Evolutionary conservation across 2,113 vertebrate species (phyloP), one percentile per base, ranked within the genome.

Genomic region (Cairina moschata): DNA sequence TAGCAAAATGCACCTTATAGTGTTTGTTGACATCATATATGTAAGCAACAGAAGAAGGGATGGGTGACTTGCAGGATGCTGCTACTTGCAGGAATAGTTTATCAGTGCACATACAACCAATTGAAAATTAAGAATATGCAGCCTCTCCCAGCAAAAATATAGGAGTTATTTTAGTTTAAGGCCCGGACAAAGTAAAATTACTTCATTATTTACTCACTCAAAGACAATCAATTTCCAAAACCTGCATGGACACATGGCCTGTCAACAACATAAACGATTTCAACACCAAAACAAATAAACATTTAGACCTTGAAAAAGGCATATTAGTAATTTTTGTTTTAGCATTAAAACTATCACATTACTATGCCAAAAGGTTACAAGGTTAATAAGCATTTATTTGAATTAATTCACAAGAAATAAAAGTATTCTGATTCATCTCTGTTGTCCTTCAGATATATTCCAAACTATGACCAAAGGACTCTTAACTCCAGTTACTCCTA

Each of bases 151-250:
- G 62, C 8, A 46, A 91, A 89, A 86, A 86, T 84, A 92, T 88
- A 62, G 83, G 76, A 96, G 42, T 48, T 88, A 62, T 94, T 96
- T 97, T 96, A 97, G 92, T 97, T 97, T 97, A 96, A 94, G 88
- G 90, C 91, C 86, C 69, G 90, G 67, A 91, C 82, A 95, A 98
- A 97, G 77, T 95, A 97, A 97, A 96, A 97, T 96, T 97, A 95
- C 91, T 97, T 98, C 74, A 81, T 96, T 97, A 95, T 98, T 98
- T 98, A 96, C 96, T 95, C 84, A 98, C 79, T 96, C 95, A 94
- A 95, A 93, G 69, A 96, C 95, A 98, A 98, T 97, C 67, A 97
- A 95, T 98, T 97, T 97, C 97, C 94, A 96, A 97, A 97, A 93
- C 85, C 91, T 95, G 73, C 79, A 90, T 86, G 56, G 23, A 91